phyloP scores from a whole-genome alignment of 2,113 vertebrate species.

The Nerophis lumbriciformis region DNA sequence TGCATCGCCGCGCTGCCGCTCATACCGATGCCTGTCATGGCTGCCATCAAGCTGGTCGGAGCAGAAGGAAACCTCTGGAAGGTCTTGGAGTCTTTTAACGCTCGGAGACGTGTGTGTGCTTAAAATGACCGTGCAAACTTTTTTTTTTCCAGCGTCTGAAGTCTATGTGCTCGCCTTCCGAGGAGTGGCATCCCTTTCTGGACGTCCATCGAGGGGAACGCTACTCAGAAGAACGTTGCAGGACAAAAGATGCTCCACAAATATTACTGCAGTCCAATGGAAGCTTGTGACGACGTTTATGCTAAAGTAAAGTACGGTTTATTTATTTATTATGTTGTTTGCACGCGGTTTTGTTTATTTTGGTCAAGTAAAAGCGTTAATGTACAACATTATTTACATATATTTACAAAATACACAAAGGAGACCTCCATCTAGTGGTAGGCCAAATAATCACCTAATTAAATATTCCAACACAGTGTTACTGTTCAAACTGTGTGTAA shows the following conservation, averaged over 20 bases:
- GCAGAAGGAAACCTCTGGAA: constrained; percentile 75
- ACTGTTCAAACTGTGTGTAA: too few species aligned
- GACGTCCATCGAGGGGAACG: constrained; percentile 77
- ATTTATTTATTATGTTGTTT: background rate
- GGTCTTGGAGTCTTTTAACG: constrained; percentile 55
- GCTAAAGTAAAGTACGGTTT: background rate
- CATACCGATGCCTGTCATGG: constrained; percentile 84
- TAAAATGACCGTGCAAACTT: background rate
- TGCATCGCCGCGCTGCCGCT: constrained; percentile 82
- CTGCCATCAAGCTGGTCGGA: constrained; percentile 71
- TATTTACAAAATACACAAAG: too few species aligned
- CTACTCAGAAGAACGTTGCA: constrained; percentile 63
- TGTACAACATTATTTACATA: too few species aligned
- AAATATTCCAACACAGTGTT: too few species aligned
- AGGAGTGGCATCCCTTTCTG: constrained; percentile 87
- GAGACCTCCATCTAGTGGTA: too few species aligned
- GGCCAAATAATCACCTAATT: too few species aligned
- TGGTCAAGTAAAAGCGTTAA: too few species aligned
- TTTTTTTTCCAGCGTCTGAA: constrained; percentile 72
- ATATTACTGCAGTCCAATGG: background rate
- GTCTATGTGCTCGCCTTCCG: constrained; percentile 70
- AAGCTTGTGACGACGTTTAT: background rate
- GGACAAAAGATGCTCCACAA: constrained; percentile 1
- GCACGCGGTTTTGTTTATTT: too few species aligned
- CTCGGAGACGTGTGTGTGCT: background rate